These are phyloP conservation scores for Ophion costatus DNA, from an alignment of 2,888 invertebrate species.

Conservation along the genomic window DNA sequence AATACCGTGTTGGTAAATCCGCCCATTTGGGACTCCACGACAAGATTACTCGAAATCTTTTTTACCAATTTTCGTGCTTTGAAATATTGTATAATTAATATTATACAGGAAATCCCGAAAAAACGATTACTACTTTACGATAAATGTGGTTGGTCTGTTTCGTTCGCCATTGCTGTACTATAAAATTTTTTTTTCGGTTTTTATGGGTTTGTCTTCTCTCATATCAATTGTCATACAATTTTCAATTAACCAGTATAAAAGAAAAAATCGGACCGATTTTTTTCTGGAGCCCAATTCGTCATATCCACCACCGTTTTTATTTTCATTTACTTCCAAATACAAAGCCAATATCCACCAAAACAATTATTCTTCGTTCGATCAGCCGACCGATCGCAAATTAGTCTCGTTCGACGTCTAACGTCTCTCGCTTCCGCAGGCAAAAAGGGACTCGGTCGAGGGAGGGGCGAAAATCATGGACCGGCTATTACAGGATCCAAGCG, in stretches of 20 bases:
- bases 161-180: background rate
- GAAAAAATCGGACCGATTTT: background rate
- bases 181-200: background rate
- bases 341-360: background rate
- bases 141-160: no score
- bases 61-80: background rate
- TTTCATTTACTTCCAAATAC: background rate
- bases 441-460: slow-evolving; percentile 12
- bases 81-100: background rate
- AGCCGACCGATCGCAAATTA: background rate
- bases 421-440: slow-evolving; percentile 47
- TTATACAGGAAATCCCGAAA: background rate
- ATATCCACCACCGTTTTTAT: background rate
- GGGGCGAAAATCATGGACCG: slow-evolving; percentile 77
- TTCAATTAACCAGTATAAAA: background rate
- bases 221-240: background rate
- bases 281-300: background rate
- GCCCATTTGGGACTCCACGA: no score
- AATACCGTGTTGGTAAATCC: no score
- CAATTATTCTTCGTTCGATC: background rate
- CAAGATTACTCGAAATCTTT: background rate
- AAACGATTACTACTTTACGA: background rate
- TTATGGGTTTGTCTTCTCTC: background rate
- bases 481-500: slow-evolving; percentile 81
- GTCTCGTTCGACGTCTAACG: background rate